Evolutionary conservation across 2,797 vertebrate genomes (phyloP).

Genomic region (Malurus leucopterus): DNA sequence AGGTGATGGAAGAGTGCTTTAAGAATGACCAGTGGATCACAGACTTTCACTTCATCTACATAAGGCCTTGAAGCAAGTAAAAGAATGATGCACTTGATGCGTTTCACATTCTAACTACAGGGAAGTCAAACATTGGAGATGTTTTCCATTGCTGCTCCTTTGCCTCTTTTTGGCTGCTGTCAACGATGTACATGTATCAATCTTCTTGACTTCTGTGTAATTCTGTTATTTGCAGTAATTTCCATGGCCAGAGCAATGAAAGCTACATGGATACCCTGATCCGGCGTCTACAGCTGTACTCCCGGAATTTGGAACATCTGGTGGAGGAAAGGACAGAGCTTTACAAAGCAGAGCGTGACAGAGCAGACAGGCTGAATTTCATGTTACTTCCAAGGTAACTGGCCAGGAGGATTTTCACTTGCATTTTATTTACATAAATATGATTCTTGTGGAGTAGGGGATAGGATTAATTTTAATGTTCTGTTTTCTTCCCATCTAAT

Average conservation of each 20-base stretch:
- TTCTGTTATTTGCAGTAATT: conserved; percentile 72
- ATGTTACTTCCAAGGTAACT: conserved; percentile 91
- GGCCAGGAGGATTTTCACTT: neutral
- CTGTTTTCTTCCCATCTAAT: neutral
- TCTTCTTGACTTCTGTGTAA: neutral
- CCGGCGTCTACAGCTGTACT: conserved; percentile 91
- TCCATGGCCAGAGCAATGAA: conserved; percentile 88
- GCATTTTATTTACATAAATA: neutral
- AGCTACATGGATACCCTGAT: conserved; percentile 98
- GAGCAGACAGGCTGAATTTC: conserved; percentile 91
- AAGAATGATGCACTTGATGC: neutral
- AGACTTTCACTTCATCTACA: neutral
- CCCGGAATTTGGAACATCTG: conserved; percentile 90
- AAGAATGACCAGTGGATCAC: neutral
- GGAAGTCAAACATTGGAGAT: neutral
- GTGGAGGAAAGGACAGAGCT: conserved; percentile 92
- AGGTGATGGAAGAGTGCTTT: neutral
- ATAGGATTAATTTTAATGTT: neutral
- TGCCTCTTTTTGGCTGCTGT: neutral
- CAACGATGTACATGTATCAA: neutral
- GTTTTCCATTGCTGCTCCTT: neutral
- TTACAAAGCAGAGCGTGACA: conserved; percentile 93
- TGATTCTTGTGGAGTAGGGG: neutral
- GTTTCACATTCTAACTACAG: neutral
- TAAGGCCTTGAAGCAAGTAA: neutral